Evolutionary conservation across 30 jellyfish, hydroid and myxozoan species (phyloP), one percentile per base, ranked within the genome.

Genomic region (Pseudorhiza aurosa): DNA sequence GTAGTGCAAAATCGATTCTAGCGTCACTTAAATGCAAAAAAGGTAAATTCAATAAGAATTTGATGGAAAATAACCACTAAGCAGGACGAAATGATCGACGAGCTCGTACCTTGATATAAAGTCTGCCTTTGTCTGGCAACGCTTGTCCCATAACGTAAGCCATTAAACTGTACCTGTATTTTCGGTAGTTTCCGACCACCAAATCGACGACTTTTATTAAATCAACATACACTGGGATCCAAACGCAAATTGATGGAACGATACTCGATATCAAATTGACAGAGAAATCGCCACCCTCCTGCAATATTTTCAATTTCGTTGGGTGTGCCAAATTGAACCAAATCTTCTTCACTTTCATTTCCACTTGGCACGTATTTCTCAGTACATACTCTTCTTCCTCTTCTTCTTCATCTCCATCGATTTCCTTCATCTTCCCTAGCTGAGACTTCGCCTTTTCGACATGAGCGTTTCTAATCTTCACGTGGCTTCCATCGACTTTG

Each of bases 251-350:
- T 15, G 96, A 81, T 6, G 98, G 96, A 14, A 84, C 96, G 10
- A 92, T 28, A 24, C 85, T 91, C 17, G 96, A 77, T 5, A 92
- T 88, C 46, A 92, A 58, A 68, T 92, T 92, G 11, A 85, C 83
- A 43, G 88, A 85, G 35, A 85, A 85, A 44, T 85, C 96, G 25
- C 44, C 72, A 32, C 83, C 91, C 65, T 76, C 89, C 72, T 85
- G 95, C 29, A 83, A 40, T 0, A 77, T 71, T 67, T 63, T 72
- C 82, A 92, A 57, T 58, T 78, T 84, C 24, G 96, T 68, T 35
- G 98, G 98, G 14, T 96, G 88, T 8, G 98, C 98, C n/a, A 85
- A 63, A 75, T 92, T 85, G 56, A 92, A 30, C 98, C 98, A 92
- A 21, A 85, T 81, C 22, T 56, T 37, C 29, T 56, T 43, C 27